Conservation (phyloP, 1,140 invertebrate species). For the Caenorhabditis elegans region WBcel235 BX284603.4:13482001-13482500, state of each 20-base stretch:
- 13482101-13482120: constrained; percentile 22
- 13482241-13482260: constrained; percentile 65
- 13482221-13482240: constrained; percentile 66
- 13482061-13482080: not conserved
- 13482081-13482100: not conserved
- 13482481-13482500: constrained; percentile 64
- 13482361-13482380: constrained; percentile 64
- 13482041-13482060: no score
- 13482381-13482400: constrained; percentile 66
- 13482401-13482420: constrained; percentile 64
- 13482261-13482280: constrained; percentile 54
- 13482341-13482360: constrained; percentile 65
- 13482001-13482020: no score
- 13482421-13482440: constrained; percentile 59
- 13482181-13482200: constrained; percentile 59
- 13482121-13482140: constrained; percentile 51
- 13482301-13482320: constrained; percentile 54
- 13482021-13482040: no score
- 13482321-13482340: constrained; percentile 64
- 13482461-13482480: constrained; percentile 65
- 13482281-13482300: not conserved
- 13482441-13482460: constrained; percentile 62
- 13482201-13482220: constrained; percentile 65
- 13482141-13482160: constrained; percentile 62
- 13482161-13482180: constrained; percentile 54